Conservation (phyloP, 2,888 invertebrate species). For the Agonopterix alstromeriana region DNA sequence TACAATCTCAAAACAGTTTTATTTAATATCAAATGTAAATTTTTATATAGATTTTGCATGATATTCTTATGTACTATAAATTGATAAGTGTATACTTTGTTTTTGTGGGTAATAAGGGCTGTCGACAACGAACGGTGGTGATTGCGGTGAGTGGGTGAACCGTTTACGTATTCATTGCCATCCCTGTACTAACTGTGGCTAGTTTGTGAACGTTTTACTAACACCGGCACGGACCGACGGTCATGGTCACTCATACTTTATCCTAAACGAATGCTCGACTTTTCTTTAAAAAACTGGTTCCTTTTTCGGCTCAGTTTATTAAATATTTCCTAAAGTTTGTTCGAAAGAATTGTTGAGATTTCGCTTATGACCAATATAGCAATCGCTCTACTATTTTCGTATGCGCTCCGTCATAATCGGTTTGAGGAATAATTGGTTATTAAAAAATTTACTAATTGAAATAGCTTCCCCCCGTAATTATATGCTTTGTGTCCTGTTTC, state of each 20-base stretch:
- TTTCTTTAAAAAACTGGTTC: too few species aligned
- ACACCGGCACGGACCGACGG: conserved; percentile 11
- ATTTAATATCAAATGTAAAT: not conserved
- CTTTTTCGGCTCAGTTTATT: too few species aligned
- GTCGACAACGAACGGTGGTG: conserved; percentile 50
- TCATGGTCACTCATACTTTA: conserved; percentile 8
- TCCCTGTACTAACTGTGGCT: conserved; percentile 27
- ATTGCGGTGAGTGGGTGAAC: conserved; percentile 64
- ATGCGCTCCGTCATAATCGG: too few species aligned
- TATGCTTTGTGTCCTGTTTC: too few species aligned
- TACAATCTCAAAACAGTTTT: too few species aligned
- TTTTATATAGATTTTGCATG: not conserved
- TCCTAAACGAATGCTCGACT: not conserved
- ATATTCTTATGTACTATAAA: conserved; percentile 1
- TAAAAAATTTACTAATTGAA: too few species aligned
- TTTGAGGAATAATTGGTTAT: too few species aligned
- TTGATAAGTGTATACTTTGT: conserved; percentile 34
- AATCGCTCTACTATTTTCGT: too few species aligned
- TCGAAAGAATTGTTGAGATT: too few species aligned
- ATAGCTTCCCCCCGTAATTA: too few species aligned
- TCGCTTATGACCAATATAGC: too few species aligned
- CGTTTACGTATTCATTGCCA: conserved; percentile 36
- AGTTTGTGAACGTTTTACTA: conserved; percentile 44
- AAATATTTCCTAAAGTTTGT: too few species aligned
- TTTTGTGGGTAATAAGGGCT: conserved; percentile 66